phyloP scores from a whole-genome alignment of 2,888 invertebrate genomes.

The Glyphotaelius pellucidus region DNA sequence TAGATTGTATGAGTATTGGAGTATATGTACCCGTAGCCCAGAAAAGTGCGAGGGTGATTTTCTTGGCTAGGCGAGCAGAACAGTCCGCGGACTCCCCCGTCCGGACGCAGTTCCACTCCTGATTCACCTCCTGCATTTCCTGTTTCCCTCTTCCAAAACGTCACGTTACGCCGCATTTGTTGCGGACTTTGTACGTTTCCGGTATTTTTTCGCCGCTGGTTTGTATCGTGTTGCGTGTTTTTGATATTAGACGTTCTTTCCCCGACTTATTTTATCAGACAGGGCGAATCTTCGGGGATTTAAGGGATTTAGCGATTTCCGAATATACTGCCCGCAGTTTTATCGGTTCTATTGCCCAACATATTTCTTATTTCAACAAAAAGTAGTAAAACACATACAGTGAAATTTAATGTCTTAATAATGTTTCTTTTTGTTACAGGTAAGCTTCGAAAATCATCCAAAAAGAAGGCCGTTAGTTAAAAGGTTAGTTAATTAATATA shows the following conservation, averaged over 20 bases:
- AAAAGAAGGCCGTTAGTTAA: neutral
- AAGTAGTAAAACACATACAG: neutral
- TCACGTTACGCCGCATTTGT: constrained; percentile 64
- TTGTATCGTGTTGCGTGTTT: constrained; percentile 41
- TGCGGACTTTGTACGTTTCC: constrained; percentile 63
- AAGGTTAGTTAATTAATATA: neutral
- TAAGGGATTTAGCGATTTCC: constrained; percentile 54
- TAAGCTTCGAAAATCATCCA: constrained; percentile 44
- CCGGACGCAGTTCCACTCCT: constrained; percentile 50
- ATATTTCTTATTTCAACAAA: neutral
- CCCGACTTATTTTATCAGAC: constrained; percentile 38
- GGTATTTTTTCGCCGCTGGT: constrained; percentile 46
- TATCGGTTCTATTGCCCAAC: constrained; percentile 43
- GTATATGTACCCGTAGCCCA: neutral
- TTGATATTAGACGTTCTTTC: constrained; percentile 45
- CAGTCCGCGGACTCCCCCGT: constrained; percentile 24
- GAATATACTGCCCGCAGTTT: constrained; percentile 51
- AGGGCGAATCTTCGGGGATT: constrained; percentile 47
- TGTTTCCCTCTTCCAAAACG: constrained; percentile 54
- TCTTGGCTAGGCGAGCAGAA: constrained; percentile 39
- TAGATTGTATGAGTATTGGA: neutral
- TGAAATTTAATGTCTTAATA: neutral
- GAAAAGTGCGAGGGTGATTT: constrained; percentile 33
- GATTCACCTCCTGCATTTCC: constrained; percentile 54
- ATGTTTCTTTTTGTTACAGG: constrained; percentile 57